Base-by-base conservation (phyloP, 2,113 vertebrate species). In the Leptodactylus fuscus region DNA sequence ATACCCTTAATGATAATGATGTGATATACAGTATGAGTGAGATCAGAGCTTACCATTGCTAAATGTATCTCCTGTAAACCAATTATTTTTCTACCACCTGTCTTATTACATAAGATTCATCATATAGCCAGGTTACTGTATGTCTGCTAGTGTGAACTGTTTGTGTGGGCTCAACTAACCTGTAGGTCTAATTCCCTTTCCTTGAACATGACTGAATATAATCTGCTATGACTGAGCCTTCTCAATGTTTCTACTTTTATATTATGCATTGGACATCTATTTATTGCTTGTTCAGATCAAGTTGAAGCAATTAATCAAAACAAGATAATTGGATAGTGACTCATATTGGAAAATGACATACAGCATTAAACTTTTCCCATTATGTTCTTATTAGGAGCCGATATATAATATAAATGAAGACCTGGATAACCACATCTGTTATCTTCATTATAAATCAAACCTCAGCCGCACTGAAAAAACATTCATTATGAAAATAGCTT, bases 401-500 rank as follows among this genome's bases (percentile, higher is more conserved):
- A 78, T 53, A 53, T 78, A 18, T 78, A 53, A 78, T 78, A 78
- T 51, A 53, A 78, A 78, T 78, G 49, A 78, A n/a, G 75, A 53
- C 48, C 32, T 32, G 49, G 29, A 78, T 55, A 53, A 78, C 32
- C 75, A 78, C 49, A 78, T 78, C 48, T 53, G 75, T 55, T 55
- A 78, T 55, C 75, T 53, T 78, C 55, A 78, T 78, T 78, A 78
- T 53, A 78, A 78, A 78, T 78, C 75, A 78, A 78, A 78, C 49
- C 48, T 55, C 29, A 20, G 49, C 29, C 22, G 11, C 29, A 36
- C 46, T 32, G 24, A 76, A 32, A 69, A 53, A 51, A 55, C 27
- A 78, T 78, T 55, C 7, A 55, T 78, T 78, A 53, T 78, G 32
- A 78, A 78, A 51, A 32, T 48, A 32, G 46, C 24, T 76, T 51